phyloP scores from a whole-genome alignment of 1,140 invertebrate genomes.

The Pentalonia nigronervosa region DNA sequence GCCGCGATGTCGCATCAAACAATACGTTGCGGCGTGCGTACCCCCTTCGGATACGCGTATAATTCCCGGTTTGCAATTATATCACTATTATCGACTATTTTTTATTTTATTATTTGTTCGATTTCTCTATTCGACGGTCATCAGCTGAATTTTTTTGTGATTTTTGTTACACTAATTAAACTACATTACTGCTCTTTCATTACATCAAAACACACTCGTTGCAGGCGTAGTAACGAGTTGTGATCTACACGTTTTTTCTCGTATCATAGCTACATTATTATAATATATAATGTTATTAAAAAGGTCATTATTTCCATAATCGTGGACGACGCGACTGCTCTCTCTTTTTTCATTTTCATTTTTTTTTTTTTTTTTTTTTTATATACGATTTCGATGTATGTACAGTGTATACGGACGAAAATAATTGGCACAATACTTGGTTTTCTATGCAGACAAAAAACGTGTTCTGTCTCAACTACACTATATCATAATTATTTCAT shows the following conservation, averaged over 20 bases:
- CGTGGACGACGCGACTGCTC: neutral
- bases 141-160: neutral
- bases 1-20: neutral
- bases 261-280: neutral
- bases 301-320: constrained; percentile 42
- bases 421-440: neutral
- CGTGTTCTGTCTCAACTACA: neutral
- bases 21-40: neutral
- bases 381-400: neutral
- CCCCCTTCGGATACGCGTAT: neutral
- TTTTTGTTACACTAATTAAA: neutral
- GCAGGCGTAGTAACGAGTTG: neutral
- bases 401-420: neutral
- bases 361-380: no score
- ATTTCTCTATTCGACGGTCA: neutral
- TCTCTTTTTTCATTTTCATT: neutral
- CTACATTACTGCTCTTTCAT: neutral
- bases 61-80: neutral
- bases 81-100: neutral
- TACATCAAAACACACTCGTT: neutral
- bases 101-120: neutral
- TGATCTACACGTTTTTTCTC: neutral
- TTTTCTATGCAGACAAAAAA: neutral
- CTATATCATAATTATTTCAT: neutral
- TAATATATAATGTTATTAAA: neutral